A percentile compares a stretch with the other conserved stretches of the same genome.
These are phyloP conservation scores for Megalops atlanticus DNA, from an alignment of 2,113 vertebrate genomes.

Conservation along the genomic window DNA sequence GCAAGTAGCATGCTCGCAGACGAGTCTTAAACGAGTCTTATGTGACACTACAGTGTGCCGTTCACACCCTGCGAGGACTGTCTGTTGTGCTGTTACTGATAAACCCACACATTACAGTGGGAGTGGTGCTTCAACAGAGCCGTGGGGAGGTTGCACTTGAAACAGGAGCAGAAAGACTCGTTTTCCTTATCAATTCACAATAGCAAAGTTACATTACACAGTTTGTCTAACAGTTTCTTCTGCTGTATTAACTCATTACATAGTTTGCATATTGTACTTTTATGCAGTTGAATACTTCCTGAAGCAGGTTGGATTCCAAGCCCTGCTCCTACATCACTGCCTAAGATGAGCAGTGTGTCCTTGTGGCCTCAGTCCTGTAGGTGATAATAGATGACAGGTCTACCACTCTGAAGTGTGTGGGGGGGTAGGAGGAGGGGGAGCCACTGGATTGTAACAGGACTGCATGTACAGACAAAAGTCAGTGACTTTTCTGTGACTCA, in stretches of 20 bases:
- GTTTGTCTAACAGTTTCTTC: no score
- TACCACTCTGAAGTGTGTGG: background rate
- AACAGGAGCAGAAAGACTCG: background rate
- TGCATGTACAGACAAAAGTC: background rate
- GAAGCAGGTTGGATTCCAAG: no score
- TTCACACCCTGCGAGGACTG: background rate
- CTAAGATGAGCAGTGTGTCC: background rate
- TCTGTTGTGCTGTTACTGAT: background rate
- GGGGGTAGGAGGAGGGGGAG: no score
- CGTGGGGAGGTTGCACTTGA: background rate
- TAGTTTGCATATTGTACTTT: no score
- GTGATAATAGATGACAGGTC: background rate
- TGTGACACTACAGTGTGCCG: no score
- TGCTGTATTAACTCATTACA: no score
- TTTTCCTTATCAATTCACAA: no score
- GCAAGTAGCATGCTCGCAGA: slow-evolving; percentile 1
- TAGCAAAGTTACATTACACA: no score
- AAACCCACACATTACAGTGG: background rate
- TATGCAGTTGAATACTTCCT: no score
- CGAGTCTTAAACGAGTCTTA: slow-evolving; percentile 20
- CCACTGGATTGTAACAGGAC: no score
- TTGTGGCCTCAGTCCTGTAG: background rate
- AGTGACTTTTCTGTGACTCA: no score
- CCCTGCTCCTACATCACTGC: no score
- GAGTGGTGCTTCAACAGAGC: background rate